A percentile compares a stretch with the other conserved stretches of the same genome.
Conservation (phyloP, 2,888 invertebrate genomes). For the Encarsia formosa region DNA sequence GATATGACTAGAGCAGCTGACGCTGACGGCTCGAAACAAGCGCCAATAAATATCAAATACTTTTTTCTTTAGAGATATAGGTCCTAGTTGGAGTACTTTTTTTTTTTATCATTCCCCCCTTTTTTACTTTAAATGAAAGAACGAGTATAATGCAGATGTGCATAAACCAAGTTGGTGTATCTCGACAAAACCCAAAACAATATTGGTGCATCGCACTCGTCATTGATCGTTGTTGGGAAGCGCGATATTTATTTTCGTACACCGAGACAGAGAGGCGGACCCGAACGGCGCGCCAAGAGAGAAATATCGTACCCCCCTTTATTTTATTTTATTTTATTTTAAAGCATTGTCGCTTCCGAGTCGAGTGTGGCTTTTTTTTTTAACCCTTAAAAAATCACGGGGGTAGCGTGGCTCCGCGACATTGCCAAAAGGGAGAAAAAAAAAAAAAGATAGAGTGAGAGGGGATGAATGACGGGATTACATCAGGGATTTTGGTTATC, state of each 20-base stretch:
- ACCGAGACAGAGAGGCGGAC: constrained; percentile 19
- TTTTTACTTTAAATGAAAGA: no score
- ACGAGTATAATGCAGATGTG: no score
- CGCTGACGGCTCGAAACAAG: no score
- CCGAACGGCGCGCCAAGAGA: constrained; percentile 5
- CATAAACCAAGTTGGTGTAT: no score
- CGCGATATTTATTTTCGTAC: constrained; percentile 45
- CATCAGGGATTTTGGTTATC: constrained; percentile 50
- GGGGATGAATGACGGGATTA: constrained; percentile 48
- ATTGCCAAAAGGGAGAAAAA: constrained; percentile 21
- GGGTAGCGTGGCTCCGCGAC: constrained; percentile 35
- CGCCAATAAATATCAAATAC: neutral
- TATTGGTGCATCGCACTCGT: no score
- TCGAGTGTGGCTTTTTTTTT: constrained; percentile 51
- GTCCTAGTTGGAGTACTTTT: no score
- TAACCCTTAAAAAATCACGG: constrained; percentile 49
- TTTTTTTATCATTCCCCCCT: no score
- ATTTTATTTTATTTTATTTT: constrained; percentile 27
- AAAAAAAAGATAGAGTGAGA: constrained; percentile 38
- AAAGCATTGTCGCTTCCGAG: constrained; percentile 42
- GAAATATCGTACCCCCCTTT: constrained; percentile 33
- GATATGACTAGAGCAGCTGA: no score
- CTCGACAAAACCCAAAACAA: constrained; percentile 50
- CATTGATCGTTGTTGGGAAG: constrained; percentile 27
- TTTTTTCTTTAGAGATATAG: neutral